These are phyloP conservation scores for Girardinus metallicus DNA, from an alignment of 2,797 vertebrate genomes.

Conservation along the genomic window DNA sequence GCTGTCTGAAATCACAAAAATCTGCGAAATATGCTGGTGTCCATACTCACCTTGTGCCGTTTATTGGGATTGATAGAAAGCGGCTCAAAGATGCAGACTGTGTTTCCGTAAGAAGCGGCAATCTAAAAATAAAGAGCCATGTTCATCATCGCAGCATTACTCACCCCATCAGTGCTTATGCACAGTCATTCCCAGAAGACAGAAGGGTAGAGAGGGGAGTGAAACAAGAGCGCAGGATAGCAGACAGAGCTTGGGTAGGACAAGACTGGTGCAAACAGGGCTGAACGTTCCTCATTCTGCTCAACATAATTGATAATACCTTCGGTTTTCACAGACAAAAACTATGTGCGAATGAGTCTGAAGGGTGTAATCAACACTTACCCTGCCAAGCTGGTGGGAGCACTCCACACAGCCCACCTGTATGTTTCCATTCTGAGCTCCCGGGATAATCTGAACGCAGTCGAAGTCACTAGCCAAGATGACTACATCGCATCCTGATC, in stretches of 20 bases:
- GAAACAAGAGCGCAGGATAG: constrained; percentile 19
- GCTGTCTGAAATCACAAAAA: constrained; percentile 10
- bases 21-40: neutral
- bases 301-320: constrained; percentile 27
- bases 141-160: constrained; percentile 69
- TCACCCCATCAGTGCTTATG: constrained; percentile 66
- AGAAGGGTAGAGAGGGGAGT: constrained; percentile 18
- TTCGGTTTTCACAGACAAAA: constrained; percentile 21
- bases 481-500: constrained; percentile 97
- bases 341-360: constrained; percentile 30
- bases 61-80: constrained; percentile 90
- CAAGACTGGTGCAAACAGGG: constrained; percentile 21
- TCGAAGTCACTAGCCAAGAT: constrained; percentile 97
- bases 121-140: constrained; percentile 85
- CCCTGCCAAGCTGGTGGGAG: constrained; percentile 94
- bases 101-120: constrained; percentile 97
- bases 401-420: constrained; percentile 99
- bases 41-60: constrained; percentile 74
- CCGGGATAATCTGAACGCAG: constrained; percentile 98
- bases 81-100: constrained; percentile 98
- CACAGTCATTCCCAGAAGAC: constrained; percentile 55
- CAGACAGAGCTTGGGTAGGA: constrained; percentile 22
- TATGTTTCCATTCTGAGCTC: constrained; percentile 99
- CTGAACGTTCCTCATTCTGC: constrained; percentile 28
- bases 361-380: constrained; percentile 78